Conservation (phyloP, 2,888 invertebrate species). For the Agrypnus murinus region DNA sequence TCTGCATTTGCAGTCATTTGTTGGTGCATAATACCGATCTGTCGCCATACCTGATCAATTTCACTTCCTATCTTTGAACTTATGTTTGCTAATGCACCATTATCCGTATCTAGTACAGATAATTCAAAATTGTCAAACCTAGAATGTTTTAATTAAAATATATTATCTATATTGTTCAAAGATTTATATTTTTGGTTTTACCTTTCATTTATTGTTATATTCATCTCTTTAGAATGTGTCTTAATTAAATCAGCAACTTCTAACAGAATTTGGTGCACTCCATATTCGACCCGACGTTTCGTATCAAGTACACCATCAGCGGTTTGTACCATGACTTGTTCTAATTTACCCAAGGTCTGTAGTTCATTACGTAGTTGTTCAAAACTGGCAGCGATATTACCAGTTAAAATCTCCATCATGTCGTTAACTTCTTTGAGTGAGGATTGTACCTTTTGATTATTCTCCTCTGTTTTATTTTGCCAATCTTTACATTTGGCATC, state of each 20-base stretch:
- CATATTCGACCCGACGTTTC: conserved; percentile 89
- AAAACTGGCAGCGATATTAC: conserved; percentile 74
- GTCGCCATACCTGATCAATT: conserved; percentile 91
- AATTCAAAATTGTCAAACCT: conserved; percentile 83
- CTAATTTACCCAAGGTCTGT: conserved; percentile 80
- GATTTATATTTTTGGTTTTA: conserved; percentile 57
- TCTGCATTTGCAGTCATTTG: conserved; percentile 86
- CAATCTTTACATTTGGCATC: conserved; percentile 55
- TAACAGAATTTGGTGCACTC: conserved; percentile 85
- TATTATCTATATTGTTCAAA: neutral
- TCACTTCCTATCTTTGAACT: conserved; percentile 86
- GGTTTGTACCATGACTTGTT: conserved; percentile 86
- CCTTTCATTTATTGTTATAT: conserved; percentile 79
- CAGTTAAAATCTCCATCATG: conserved; percentile 76
- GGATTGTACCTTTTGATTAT: conserved; percentile 60
- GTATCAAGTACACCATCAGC: conserved; percentile 90
- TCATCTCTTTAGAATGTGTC: conserved; percentile 78
- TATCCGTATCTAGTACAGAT: conserved; percentile 82
- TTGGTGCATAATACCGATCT: conserved; percentile 91
- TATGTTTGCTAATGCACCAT: conserved; percentile 81
- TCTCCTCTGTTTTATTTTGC: conserved; percentile 56
- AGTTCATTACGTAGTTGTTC: conserved; percentile 75
- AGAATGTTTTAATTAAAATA: conserved; percentile 42
- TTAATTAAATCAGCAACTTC: conserved; percentile 83
- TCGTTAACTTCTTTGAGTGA: conserved; percentile 68